These are phyloP conservation scores for Empis livida DNA, from an alignment of 2,888 invertebrate species.

Conservation along the genomic window DNA sequence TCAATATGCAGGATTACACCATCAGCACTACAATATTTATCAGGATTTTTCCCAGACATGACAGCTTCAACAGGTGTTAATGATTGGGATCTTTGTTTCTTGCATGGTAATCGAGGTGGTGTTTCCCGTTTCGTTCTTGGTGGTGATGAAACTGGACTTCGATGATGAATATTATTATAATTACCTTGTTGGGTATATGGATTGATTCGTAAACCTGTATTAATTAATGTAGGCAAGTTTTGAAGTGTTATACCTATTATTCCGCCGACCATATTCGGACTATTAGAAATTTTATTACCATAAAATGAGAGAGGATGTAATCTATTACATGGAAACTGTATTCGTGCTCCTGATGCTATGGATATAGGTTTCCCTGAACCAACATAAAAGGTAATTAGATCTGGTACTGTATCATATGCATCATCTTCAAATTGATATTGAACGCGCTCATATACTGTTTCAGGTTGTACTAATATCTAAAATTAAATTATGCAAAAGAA, in stretches of 20 bases:
- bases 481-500: conserved; percentile 1
- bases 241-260: conserved; percentile 34
- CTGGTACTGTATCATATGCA: conserved; percentile 83
- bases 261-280: conserved; percentile 32
- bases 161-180: conserved; percentile 24
- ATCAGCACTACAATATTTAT: conserved; percentile 57
- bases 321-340: conserved; percentile 73
- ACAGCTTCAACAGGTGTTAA: conserved; percentile 49
- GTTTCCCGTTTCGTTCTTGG: conserved; percentile 39
- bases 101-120: conserved; percentile 40
- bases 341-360: conserved; percentile 74
- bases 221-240: conserved; percentile 34
- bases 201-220: conserved; percentile 30
- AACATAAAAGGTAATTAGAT: conserved; percentile 86
- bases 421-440: conserved; percentile 93
- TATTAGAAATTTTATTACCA: conserved; percentile 45
- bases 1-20: conserved; percentile 44
- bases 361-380: conserved; percentile 84
- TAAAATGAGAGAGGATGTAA: conserved; percentile 65
- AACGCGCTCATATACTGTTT: conserved; percentile 81
- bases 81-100: conserved; percentile 68
- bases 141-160: conserved; percentile 44
- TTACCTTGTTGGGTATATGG: conserved; percentile 20
- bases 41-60: conserved; percentile 28
- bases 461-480: conserved; percentile 71